Conservation (phyloP, 2,888 invertebrate species). For the Tetheella fluctuosa region DNA sequence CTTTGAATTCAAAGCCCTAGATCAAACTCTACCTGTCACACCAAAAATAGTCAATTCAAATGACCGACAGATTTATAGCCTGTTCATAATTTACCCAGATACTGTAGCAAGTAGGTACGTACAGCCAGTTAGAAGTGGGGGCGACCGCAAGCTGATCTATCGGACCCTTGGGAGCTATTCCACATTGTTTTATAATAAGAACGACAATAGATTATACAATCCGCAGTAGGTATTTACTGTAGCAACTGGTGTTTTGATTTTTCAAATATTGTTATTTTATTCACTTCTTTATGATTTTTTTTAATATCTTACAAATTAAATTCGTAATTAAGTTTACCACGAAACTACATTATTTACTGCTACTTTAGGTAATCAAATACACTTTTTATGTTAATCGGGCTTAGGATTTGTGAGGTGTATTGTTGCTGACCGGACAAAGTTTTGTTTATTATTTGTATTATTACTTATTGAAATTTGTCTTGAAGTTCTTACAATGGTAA, state of each 20-base stretch:
- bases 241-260: slow-evolving; percentile 1
- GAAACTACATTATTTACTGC: too few relatives aligned
- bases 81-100: background rate
- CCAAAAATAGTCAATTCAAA: background rate
- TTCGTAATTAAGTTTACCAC: too few relatives aligned
- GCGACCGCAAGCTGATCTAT: slow-evolving; percentile 40
- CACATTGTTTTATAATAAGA: slow-evolving; percentile 36
- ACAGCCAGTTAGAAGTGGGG: slow-evolving; percentile 8
- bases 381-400: too few relatives aligned
- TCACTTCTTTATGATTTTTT: too few relatives aligned
- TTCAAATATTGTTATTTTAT: too few relatives aligned
- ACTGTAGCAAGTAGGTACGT: background rate
- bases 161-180: slow-evolving; percentile 36
- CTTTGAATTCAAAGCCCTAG: too few relatives aligned
- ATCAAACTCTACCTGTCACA: background rate
- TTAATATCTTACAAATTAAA: too few relatives aligned
- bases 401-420: too few relatives aligned
- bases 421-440: too few relatives aligned
- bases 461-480: too few relatives aligned
- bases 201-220: slow-evolving; percentile 24
- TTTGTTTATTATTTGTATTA: too few relatives aligned
- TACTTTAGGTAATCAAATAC: too few relatives aligned
- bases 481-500: background rate
- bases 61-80: background rate
- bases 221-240: background rate